Percentiles rank a stretch among this genome's conserved stretches.
phyloP scores from a whole-genome alignment of 2,113 vertebrate species.

The Crotalus horridus region DNA sequence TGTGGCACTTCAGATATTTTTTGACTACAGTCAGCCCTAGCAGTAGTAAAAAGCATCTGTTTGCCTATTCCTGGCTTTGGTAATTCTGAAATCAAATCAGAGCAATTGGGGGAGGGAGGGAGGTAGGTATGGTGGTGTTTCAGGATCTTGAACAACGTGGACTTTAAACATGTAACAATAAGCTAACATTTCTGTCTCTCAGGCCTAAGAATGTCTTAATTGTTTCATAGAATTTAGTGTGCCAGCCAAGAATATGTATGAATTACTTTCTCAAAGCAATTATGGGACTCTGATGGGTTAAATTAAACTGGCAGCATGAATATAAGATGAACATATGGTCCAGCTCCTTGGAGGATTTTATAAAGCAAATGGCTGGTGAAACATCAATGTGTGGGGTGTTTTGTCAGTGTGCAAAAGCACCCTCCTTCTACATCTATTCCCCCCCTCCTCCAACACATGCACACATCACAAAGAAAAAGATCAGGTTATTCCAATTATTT shows the following conservation, averaged over 20 bases:
- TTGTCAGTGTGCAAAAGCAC: slow-evolving; percentile 60
- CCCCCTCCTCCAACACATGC: slow-evolving; percentile 36
- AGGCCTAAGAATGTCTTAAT: slow-evolving; percentile 30
- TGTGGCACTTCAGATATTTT: not conserved
- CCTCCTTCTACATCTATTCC: not conserved
- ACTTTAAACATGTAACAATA: slow-evolving; percentile 12
- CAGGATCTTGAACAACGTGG: not conserved
- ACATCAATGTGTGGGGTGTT: slow-evolving; percentile 51
- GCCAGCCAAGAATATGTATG: slow-evolving; percentile 22
- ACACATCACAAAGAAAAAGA: slow-evolving; percentile 38
- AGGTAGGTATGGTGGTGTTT: slow-evolving; percentile 41
- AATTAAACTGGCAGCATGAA: slow-evolving; percentile 60
- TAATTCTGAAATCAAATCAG: not conserved
- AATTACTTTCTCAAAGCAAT: slow-evolving; percentile 47
- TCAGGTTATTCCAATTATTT: slow-evolving; percentile 49
- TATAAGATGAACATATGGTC: slow-evolving; percentile 68
- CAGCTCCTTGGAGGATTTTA: slow-evolving; percentile 63
- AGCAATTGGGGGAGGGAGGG: not conserved
- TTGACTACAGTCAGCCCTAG: not conserved
- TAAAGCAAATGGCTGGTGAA: slow-evolving; percentile 67
- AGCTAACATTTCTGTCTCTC: slow-evolving; percentile 5
- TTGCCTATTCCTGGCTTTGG: not conserved
- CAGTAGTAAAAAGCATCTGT: not conserved
- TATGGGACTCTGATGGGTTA: slow-evolving; percentile 60
- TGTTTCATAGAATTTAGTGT: slow-evolving; percentile 47